Conservation (phyloP, 1,140 invertebrate genomes). For the Aphis gossypii region DNA sequence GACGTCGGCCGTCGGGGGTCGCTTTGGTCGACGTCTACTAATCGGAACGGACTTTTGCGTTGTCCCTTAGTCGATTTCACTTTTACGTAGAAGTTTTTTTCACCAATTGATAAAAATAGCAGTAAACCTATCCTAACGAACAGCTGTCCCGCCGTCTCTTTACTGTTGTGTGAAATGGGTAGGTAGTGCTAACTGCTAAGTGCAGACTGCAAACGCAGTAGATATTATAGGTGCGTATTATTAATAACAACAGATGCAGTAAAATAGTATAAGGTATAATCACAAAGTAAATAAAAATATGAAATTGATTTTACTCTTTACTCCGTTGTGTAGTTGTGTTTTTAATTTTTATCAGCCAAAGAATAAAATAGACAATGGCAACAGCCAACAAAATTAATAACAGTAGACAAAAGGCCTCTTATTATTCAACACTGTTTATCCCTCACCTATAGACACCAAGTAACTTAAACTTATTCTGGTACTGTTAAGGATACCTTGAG, state of each 20-base stretch:
- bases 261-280: background rate
- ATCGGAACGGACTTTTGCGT: background rate
- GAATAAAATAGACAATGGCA: background rate
- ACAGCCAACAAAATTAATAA: too few species aligned
- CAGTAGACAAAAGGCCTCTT: background rate
- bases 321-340: background rate
- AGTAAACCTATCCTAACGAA: conserved; percentile 50
- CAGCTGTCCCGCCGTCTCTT: conserved; percentile 65
- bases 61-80: conserved; percentile 6
- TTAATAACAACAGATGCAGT: background rate
- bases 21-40: background rate
- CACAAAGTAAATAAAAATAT: too few species aligned
- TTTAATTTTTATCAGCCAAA: background rate
- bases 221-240: background rate
- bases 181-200: background rate
- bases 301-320: too few species aligned
- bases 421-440: too few species aligned
- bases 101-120: conserved; percentile 30
- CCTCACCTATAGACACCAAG: too few species aligned
- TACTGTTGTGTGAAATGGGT: background rate
- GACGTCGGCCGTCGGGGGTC: background rate
- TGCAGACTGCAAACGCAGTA: background rate
- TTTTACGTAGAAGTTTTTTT: conserved; percentile 6
- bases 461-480: background rate
- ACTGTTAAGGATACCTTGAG: background rate